Evolutionary conservation across 2,797 vertebrate species (phyloP).

Genomic region (Percopsis omiscomaycus): DNA sequence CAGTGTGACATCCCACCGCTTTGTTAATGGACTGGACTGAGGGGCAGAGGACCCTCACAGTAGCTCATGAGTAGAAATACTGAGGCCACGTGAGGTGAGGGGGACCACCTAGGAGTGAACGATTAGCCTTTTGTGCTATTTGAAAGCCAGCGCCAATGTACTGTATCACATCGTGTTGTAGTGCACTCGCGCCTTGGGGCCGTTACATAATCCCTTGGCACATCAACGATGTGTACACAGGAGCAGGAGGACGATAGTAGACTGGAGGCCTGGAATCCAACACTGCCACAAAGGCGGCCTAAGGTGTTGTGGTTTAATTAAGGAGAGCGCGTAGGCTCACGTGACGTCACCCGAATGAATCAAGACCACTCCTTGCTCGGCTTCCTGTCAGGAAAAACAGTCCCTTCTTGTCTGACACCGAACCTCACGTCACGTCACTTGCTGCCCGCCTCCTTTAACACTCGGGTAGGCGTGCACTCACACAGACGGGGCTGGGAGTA

Average conservation of each 20-base stretch:
- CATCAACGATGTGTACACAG: conserved; percentile 67
- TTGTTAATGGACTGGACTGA: too few species aligned
- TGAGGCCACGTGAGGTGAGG: conserved; percentile 43
- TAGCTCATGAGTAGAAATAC: too few species aligned
- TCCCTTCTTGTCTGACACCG: conserved; percentile 71
- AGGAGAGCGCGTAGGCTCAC: conserved; percentile 72
- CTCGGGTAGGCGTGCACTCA: conserved; percentile 21
- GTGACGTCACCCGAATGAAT: conserved; percentile 73
- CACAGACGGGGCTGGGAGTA: conserved; percentile 18
- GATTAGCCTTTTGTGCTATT: conserved; percentile 42
- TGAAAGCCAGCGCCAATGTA: conserved; percentile 44
- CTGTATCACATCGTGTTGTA: conserved; percentile 51
- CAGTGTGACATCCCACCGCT: conserved; percentile 22
- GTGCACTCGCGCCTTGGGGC: conserved; percentile 63
- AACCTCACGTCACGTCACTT: conserved; percentile 44
- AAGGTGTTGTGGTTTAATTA: conserved; percentile 79
- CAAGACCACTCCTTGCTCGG: conserved; percentile 76
- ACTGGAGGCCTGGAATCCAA: conserved; percentile 70
- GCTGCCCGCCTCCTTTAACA: conserved; percentile 13
- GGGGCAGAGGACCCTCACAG: too few species aligned
- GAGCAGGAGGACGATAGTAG: conserved; percentile 62
- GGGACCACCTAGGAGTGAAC: conserved; percentile 21
- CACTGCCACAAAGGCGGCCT: conserved; percentile 70
- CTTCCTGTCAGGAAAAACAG: conserved; percentile 83
- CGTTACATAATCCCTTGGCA: conserved; percentile 72